Conservation (phyloP, 2,113 vertebrate genomes). For the Scartelaos histophorus region DNA sequence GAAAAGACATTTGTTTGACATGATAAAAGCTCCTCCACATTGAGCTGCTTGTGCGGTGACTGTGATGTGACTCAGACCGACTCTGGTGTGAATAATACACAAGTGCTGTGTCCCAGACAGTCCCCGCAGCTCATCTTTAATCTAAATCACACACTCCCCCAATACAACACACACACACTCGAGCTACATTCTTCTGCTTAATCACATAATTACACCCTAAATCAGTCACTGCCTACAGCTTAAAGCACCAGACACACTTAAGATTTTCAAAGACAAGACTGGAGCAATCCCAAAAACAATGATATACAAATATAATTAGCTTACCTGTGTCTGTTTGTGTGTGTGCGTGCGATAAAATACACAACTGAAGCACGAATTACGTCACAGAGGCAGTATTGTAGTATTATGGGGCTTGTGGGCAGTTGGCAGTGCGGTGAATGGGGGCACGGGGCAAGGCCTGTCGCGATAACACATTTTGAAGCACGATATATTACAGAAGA, state of each 20-base stretch:
- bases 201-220: slow-evolving; percentile 57
- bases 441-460: slow-evolving; percentile 38
- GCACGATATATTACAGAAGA: no score
- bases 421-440: slow-evolving; percentile 53
- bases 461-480: no score
- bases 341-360: not conserved
- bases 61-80: slow-evolving; percentile 62
- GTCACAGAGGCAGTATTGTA: slow-evolving; percentile 59
- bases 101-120: slow-evolving; percentile 18
- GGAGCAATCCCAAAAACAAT: slow-evolving; percentile 1
- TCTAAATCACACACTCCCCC: slow-evolving; percentile 18
- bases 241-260: slow-evolving; percentile 6
- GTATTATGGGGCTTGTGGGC: slow-evolving; percentile 39
- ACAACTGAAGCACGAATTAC: slow-evolving; percentile 30
- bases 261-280: not conserved
- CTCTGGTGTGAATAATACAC: slow-evolving; percentile 27
- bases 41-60: slow-evolving; percentile 42
- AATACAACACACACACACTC: slow-evolving; percentile 22
- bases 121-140: slow-evolving; percentile 26
- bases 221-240: slow-evolving; percentile 35
- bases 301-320: not conserved
- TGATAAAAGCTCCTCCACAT: slow-evolving; percentile 9
- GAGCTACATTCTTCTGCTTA: slow-evolving; percentile 51
- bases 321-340: not conserved
- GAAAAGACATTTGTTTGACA: not conserved